Evolutionary conservation across 2,113 vertebrate species (phyloP).

Genomic region (Hippocampus barbouri): DNA sequence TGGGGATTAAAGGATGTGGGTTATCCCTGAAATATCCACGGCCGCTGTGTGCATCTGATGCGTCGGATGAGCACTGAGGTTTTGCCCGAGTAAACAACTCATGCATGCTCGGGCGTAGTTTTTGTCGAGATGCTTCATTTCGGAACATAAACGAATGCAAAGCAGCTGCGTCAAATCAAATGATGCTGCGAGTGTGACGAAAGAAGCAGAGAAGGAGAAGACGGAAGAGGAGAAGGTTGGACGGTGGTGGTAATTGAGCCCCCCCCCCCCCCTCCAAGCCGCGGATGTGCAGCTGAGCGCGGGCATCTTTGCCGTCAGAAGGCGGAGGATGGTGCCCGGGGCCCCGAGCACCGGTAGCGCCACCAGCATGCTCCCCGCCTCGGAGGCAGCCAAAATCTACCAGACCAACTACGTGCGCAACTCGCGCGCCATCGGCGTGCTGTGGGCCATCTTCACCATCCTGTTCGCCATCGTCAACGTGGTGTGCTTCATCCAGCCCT

Average conservation of each 20-base stretch:
- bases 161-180: conserved; percentile 10
- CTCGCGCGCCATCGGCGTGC: conserved; percentile 95
- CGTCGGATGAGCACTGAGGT: background rate
- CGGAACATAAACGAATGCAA: conserved; percentile 31
- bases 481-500: conserved; percentile 98
- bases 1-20: conserved; percentile 64
- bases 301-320: background rate
- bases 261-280: background rate
- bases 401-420: conserved; percentile 98
- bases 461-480: conserved; percentile 98
- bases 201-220: background rate
- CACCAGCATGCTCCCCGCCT: conserved; percentile 89
- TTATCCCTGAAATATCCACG: conserved; percentile 42
- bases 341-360: conserved; percentile 55
- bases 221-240: background rate
- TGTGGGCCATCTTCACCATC: conserved; percentile 99
- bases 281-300: conserved; percentile 1
- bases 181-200: conserved; percentile 14
- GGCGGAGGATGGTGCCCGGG: conserved; percentile 70
- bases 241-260: background rate
- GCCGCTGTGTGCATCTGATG: conserved; percentile 11
- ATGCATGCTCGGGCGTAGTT: background rate
- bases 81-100: conserved; percentile 9
- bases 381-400: conserved; percentile 96
- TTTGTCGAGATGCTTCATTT: too few relatives aligned